phyloP scores from a whole-genome alignment of 2,888 invertebrate genomes.

The Eustalomyia histrio region DNA sequence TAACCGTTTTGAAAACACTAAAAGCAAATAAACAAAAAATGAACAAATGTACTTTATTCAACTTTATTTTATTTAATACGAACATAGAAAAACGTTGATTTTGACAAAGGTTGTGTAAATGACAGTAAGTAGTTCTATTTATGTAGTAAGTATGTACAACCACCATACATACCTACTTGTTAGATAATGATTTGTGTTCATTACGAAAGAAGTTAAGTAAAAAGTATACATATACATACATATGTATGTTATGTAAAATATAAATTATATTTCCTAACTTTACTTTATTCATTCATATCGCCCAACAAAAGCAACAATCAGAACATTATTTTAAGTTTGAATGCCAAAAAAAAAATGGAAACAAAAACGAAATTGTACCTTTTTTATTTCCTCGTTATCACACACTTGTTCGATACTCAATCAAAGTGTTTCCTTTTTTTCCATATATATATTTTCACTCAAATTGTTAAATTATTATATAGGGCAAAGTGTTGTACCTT shows the following conservation, averaged over 20 bases:
- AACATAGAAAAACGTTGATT: constrained; percentile 9
- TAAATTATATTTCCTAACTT: constrained; percentile 16
- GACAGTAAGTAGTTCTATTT: constrained; percentile 35
- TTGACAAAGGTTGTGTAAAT: constrained; percentile 42
- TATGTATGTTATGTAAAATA: too few species aligned
- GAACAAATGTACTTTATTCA: neutral
- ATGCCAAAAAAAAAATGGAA: constrained; percentile 3
- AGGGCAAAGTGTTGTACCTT: constrained; percentile 23
- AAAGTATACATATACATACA: neutral
- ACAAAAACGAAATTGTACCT: constrained; percentile 16
- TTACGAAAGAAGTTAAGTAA: neutral
- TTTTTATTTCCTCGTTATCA: constrained; percentile 25
- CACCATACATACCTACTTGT: neutral
- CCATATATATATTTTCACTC: constrained; percentile 23
- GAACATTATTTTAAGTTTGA: constrained; percentile 14
- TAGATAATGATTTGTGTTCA: constrained; percentile 4
- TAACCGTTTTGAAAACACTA: too few species aligned
- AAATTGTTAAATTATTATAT: constrained; percentile 69
- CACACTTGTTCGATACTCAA: constrained; percentile 33
- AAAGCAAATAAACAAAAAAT: neutral
- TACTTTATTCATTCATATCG: neutral
- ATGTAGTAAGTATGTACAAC: neutral
- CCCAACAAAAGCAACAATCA: constrained; percentile 6
- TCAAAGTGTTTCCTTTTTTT: constrained; percentile 30
- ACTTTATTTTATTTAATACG: neutral